phyloP scores from a whole-genome alignment of 1,140 invertebrate species.

The Dinoponera quadriceps region DNA sequence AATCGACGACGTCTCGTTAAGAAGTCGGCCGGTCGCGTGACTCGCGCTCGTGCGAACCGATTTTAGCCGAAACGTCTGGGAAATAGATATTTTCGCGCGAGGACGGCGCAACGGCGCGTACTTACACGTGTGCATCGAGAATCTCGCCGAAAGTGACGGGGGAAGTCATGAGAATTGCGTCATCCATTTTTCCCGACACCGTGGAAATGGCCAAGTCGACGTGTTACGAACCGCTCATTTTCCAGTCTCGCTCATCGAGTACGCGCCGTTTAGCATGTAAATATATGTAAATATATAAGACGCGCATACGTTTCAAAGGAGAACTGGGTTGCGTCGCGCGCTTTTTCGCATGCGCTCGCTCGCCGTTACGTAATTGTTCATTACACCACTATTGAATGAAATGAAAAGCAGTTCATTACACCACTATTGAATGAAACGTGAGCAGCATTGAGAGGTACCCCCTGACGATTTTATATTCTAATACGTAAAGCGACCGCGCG shows the following conservation, averaged over 20 bases:
- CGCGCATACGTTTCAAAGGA: conserved; percentile 61
- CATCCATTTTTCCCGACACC: conserved; percentile 33
- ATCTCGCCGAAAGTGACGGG: no score
- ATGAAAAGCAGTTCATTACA: conserved; percentile 53
- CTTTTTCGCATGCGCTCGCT: conserved; percentile 36
- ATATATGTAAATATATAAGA: conserved; percentile 68
- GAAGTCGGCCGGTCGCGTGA: background rate
- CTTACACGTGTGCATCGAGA: no score
- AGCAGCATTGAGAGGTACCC: conserved; percentile 52
- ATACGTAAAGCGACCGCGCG: conserved; percentile 30
- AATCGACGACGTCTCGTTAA: conserved; percentile 19
- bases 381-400: conserved; percentile 57
- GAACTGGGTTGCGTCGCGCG: conserved; percentile 30
- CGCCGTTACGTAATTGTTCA: conserved; percentile 64
- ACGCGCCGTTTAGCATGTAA: conserved; percentile 68
- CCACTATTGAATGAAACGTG: conserved; percentile 54
- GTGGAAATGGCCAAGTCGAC: conserved; percentile 38
- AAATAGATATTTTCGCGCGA: background rate
- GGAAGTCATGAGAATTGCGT: no score
- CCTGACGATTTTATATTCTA: conserved; percentile 49
- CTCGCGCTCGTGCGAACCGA: conserved; percentile 15
- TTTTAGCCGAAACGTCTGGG: background rate
- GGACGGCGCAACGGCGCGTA: no score
- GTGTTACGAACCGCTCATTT: conserved; percentile 12
- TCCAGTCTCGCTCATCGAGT: conserved; percentile 39